A percentile compares a stretch with the other conserved stretches of the same genome.
These are phyloP conservation scores for Pterophyllum scalare DNA, from an alignment of 2,113 vertebrate species.

Conservation along the genomic window DNA sequence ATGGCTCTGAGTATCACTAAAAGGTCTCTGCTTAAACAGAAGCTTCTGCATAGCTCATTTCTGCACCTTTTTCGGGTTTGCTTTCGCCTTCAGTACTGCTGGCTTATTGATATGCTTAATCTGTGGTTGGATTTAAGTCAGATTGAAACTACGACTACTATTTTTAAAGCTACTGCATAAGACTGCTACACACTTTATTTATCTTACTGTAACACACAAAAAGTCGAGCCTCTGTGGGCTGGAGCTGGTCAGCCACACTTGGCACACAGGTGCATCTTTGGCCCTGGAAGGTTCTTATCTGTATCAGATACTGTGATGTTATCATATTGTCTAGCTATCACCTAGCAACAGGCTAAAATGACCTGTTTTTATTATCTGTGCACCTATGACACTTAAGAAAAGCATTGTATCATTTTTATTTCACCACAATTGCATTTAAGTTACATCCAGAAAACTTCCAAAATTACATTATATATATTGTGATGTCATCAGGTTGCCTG, in stretches of 20 bases:
- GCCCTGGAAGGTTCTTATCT: not conserved
- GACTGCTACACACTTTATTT: fast-evolving
- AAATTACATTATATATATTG: no score
- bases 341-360: not conserved
- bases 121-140: not conserved
- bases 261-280: not conserved
- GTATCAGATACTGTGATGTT: not conserved
- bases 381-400: not conserved
- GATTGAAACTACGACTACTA: not conserved
- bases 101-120: fast-evolving
- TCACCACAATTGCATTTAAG: not conserved
- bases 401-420: not conserved
- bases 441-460: not conserved
- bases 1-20: not conserved
- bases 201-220: not conserved
- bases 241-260: fast-evolving
- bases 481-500: not conserved
- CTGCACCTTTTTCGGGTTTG: not conserved
- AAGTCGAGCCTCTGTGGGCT: fast-evolving
- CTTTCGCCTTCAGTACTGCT: not conserved
- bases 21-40: not conserved
- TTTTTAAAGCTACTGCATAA: not conserved
- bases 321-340: not conserved
- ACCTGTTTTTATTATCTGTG: not conserved
- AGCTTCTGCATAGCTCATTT: not conserved